A percentile compares a stretch with the other conserved stretches of the same genome.
Conservation (phyloP, 2,797 vertebrate species). For the Etheostoma nigrum region DNA sequence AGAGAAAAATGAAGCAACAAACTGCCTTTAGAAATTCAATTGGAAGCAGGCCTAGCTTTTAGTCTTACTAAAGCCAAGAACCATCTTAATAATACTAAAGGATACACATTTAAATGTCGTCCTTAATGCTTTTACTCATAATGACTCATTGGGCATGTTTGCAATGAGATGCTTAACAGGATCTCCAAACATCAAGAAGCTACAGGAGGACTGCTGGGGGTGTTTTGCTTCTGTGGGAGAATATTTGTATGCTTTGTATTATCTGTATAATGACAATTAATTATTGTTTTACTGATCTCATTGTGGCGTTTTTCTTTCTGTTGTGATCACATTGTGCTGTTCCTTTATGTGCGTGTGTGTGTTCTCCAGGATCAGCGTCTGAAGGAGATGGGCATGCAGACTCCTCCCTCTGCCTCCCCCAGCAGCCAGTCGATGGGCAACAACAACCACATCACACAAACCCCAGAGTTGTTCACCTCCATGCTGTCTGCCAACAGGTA, state of each 20-base stretch:
- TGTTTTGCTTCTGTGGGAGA: too few relatives aligned
- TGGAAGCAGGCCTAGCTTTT: constrained; percentile 14
- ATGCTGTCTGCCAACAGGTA: constrained; percentile 90
- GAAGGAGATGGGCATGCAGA: constrained; percentile 88
- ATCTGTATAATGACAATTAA: constrained; percentile 22
- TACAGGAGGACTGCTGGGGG: background rate
- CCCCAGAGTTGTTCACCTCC: constrained; percentile 84
- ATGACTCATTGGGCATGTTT: background rate
- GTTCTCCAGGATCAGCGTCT: constrained; percentile 90
- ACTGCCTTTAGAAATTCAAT: constrained; percentile 7
- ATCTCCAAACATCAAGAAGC: background rate
- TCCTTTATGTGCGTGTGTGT: background rate
- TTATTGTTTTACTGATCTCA: constrained; percentile 15
- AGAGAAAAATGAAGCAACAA: constrained; percentile 7
- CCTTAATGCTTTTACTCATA: background rate
- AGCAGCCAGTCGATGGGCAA: constrained; percentile 90
- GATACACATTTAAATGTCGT: background rate
- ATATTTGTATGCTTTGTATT: too few relatives aligned
- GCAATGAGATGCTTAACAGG: background rate
- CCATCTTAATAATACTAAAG: constrained; percentile 4
- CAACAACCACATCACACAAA: constrained; percentile 86
- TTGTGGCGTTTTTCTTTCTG: constrained; percentile 7
- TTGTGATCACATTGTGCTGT: constrained; percentile 13
- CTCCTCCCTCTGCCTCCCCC: constrained; percentile 89
- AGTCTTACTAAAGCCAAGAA: constrained; percentile 22